Base-by-base conservation (phyloP, 2,113 vertebrate species). In the Chaetorhynchus papuensis region DNA sequence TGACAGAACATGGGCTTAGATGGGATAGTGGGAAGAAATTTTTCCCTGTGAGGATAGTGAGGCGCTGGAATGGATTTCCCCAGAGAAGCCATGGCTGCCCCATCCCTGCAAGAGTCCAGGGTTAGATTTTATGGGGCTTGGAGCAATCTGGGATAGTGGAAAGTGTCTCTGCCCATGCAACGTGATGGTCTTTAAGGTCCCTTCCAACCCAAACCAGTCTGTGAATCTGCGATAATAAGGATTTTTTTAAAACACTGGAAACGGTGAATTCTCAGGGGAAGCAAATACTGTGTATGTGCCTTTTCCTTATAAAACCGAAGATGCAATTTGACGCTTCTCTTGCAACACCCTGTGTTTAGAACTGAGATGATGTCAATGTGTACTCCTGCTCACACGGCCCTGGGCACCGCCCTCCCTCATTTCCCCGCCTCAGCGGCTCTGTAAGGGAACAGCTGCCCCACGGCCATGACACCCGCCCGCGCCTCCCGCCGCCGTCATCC, bases 381-480 rank as follows among this genome's bases (percentile, higher is more conserved):
- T 0, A 15, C 16, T 9, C 1, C 16, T 9, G 17, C 21, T 14
- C 1, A 2, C 31, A 21, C 7, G 6, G 26, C 14, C 26, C 11
- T 0, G 26, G 2, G 18, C 33, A 4, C 33, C 3, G 5, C 63
- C 33, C 22, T 3, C 35, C 13, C 20, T 49, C 63, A 7, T 3
- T 14, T 7, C 33, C 26, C 16, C 13, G 8, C n/a, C 33, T 44
- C 6, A 27, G 4, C 7, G 7, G 1, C 0, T 4, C 11, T 9
- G 9, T 2, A 0, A 52, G 1, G 6, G 5, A 44, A 1, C 26
- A 6, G 0, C 37, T 0, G 31, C 42, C 18, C 3, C 35, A 1
- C 44, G 3, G 31, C 63, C 63, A 28, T 27, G 45, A 52, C 53
- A 52, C 45, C 31, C 18, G 12, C 45, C 21, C n/a, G 11, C 18